These are phyloP conservation scores for Nephrocerus scutellatus DNA, from an alignment of 2,888 invertebrate species.

Conservation along the genomic window DNA sequence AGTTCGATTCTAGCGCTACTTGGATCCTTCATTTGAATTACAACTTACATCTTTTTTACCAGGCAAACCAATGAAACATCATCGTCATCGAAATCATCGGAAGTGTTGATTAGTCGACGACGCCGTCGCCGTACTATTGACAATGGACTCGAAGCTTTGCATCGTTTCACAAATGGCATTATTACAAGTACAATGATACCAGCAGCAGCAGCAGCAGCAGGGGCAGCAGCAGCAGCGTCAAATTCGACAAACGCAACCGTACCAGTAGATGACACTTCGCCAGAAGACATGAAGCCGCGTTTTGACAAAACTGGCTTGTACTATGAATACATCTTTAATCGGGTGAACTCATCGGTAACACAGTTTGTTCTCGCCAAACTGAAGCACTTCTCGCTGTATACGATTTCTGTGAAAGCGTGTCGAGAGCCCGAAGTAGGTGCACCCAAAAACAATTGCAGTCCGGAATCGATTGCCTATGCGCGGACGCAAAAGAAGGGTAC, in stretches of 20 bases:
- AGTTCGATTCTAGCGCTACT: conserved; percentile 8
- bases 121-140: conserved; percentile 21
- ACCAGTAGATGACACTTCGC: conserved; percentile 8
- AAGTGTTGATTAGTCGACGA: too few species aligned
- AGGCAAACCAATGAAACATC: conserved; percentile 23
- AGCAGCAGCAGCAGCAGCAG: conserved; percentile 8
- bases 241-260: conserved; percentile 36
- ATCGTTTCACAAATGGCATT: conserved; percentile 1
- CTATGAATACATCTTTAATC: conserved; percentile 25
- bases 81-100: too few species aligned
- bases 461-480: conserved; percentile 47
- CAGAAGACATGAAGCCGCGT: conserved; percentile 40
- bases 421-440: conserved; percentile 49
- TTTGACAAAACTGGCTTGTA: conserved; percentile 24
- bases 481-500: conserved; percentile 50
- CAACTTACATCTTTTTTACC: neutral
- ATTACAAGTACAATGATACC: conserved; percentile 6
- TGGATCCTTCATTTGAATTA: neutral
- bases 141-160: too few species aligned
- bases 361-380: conserved; percentile 56
- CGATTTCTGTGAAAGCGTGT: conserved; percentile 70
- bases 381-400: conserved; percentile 72
- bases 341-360: conserved; percentile 36
- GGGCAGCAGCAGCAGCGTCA: conserved; percentile 3
- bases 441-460: conserved; percentile 50